phyloP scores from a whole-genome alignment of 2,888 invertebrate genomes.

The Scaeva pyrastri region DNA sequence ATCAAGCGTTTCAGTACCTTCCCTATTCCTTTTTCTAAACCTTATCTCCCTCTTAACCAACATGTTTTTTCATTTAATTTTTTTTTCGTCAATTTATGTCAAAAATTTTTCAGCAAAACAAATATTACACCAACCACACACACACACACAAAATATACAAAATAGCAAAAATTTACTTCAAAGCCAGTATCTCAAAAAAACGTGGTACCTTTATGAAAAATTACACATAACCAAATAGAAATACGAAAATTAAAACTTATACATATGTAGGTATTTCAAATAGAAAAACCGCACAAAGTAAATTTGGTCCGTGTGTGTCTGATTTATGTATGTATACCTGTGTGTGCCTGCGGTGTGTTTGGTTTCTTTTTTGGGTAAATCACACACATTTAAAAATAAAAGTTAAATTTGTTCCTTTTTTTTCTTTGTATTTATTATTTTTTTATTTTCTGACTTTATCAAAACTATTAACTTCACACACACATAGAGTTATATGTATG shows the following conservation, averaged over 20 bases:
- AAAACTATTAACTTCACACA: slow-evolving; percentile 60
- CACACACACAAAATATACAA: not conserved
- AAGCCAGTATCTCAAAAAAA: not conserved
- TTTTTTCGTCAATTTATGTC: not conserved
- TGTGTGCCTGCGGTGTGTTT: not conserved
- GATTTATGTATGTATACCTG: no score
- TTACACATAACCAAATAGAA: not conserved
- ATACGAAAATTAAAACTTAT: slow-evolving; percentile 2
- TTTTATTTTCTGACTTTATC: slow-evolving; percentile 54
- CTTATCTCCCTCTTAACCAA: no score
- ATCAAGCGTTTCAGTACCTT: not conserved
- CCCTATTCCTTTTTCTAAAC: not conserved
- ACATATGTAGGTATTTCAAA: no score
- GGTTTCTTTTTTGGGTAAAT: not conserved
- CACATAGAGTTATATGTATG: not conserved
- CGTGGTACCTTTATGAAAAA: not conserved
- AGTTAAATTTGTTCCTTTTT: slow-evolving; percentile 1
- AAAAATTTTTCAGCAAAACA: slow-evolving; percentile 4
- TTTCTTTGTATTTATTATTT: no score
- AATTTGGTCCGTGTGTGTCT: slow-evolving; percentile 3
- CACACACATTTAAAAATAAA: slow-evolving; percentile 10
- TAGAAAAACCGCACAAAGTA: slow-evolving; percentile 16
- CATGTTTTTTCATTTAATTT: not conserved
- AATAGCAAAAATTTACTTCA: not conserved
- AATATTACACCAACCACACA: no score